Base-by-base conservation (phyloP, 2,888 invertebrate genomes). In the Atrina japonica region DNA sequence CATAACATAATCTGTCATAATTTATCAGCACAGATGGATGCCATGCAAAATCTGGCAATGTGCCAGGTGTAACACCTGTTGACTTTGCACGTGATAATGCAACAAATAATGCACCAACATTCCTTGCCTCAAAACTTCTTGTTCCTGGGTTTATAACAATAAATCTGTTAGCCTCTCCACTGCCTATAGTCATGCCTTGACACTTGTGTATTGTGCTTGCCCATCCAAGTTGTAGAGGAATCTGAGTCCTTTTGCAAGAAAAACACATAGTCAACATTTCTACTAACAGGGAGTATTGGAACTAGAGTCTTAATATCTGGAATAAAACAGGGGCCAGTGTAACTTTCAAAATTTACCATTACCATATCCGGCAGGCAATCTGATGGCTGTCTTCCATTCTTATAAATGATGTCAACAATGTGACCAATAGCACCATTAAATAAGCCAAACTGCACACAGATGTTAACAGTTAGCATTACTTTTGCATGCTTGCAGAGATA, bases 131-230 rank as follows among this genome's bases (percentile, higher is more conserved):
- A 61, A 77, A 81, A 9, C 14, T 40, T 18, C 23, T 67, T 23
- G 70, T 52, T 16, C 78, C 77, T n/a, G 78, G 78, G 41, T 77
- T 69, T 14, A 77, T 77, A n/a, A 77, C 60, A 55, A 79, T 75
- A 45, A 70, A 79, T 9, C 70, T 25, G 45, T 77, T 74, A 11
- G 55, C 3, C 52, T 79, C 73, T 9, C 69, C 68, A 21, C 56
- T 2, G 14, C 78, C 78, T n/a, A 79, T 76, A 6, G 81, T 81
- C 78, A 79, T 78, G 2, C 81, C 76, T 64, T 78, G 78, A 61
- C 77, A 81, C 3, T 53, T n/a, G 40, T 78, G 78, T 27, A 79
- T 74, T n/a, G 80, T 78, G 16, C 73, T 68, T 18, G 60, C 79
- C 79, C 77, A 75, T 3, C 75, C 75, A 35, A 81, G 61, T n/a